Conservation (phyloP, 2,797 vertebrate species). For the Smutsia gigantea region DNA sequence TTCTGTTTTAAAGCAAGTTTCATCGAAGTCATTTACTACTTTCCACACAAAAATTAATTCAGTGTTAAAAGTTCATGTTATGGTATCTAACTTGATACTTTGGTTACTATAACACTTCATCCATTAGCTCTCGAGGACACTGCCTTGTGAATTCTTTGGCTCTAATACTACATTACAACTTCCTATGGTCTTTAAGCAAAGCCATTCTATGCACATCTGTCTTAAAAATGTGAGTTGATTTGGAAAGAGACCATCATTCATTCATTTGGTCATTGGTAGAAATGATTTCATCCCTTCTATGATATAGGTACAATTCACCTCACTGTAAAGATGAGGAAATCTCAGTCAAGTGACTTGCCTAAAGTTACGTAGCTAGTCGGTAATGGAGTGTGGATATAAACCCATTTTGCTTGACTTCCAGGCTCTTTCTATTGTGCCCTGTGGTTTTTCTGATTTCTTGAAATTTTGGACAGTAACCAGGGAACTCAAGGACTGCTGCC, state of each 20-base stretch:
- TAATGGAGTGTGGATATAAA: not conserved
- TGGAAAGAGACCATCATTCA: slow-evolving; percentile 27
- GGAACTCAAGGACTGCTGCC: not conserved
- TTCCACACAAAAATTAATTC: slow-evolving; percentile 54
- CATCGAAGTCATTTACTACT: slow-evolving; percentile 14
- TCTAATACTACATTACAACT: slow-evolving; percentile 9
- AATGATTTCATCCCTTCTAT: not conserved
- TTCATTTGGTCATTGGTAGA: not conserved
- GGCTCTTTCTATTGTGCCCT: not conserved
- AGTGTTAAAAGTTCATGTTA: slow-evolving; percentile 39
- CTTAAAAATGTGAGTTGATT: slow-evolving; percentile 37
- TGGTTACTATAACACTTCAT: not conserved
- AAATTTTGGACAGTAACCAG: not conserved
- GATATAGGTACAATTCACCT: not conserved
- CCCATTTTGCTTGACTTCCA: not conserved
- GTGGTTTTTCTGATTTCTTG: slow-evolving; percentile 40
- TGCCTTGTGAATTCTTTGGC: slow-evolving; percentile 38
- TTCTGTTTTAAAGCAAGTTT: slow-evolving; percentile 37
- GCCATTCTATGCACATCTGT: not conserved
- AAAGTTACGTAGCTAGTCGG: not conserved
- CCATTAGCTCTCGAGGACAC: not conserved
- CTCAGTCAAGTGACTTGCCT: not conserved
- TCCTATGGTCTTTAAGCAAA: slow-evolving; percentile 29
- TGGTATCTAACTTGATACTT: slow-evolving; percentile 40
- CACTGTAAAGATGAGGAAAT: not conserved